Evolutionary conservation across 2,888 invertebrate species (phyloP), one percentile per base, ranked within the genome.

Genomic region (Doris montereyensis): DNA sequence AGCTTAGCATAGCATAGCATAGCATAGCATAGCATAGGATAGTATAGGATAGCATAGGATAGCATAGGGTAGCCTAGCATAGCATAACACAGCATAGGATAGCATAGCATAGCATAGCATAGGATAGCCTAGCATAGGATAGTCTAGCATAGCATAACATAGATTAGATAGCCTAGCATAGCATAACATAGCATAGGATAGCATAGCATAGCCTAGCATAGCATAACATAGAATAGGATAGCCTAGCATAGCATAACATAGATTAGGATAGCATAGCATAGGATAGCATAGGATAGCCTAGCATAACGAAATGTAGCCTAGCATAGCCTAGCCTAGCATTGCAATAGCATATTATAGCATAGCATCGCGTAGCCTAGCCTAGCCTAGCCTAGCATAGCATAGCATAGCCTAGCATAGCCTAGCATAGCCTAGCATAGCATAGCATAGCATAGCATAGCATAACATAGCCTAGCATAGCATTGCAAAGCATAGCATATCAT

Each of bases 21-120:
- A n/a, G n/a, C n/a, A n/a, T n/a, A n/a, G n/a, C n/a, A n/a, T n/a
- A n/a, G n/a, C n/a, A 65, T 3, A 52, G 73, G 24, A 67, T 24
- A 65, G 78, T 65, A 57, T 73, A 30, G 73, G 30, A 57, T n/a
- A n/a, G n/a, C n/a, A n/a, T n/a, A n/a, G n/a, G 71, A 52, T 65
- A 62, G 77, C 65, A 30, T 41, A 41, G 41, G 28, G 52, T 72
- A 41, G 77, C 52, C 62, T 71, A 41, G 77, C 65, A 52, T 2
- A 41, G 77, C 72, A 41, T 28, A 28, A 52, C 52, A 52, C 34
- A 57, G 77, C 28, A 41, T 1, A 52, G 76, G 13, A n/a, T 28
- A 35, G 76, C 21, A 41, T 28, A 65, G 65, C 26, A 41, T 17
- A 41, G 76, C 17, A 26, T 5, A 58, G 74, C 24, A 34, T 60